Evolutionary conservation across 2,113 vertebrate species (phyloP).

Genomic region (Callorhinus ursinus): DNA sequence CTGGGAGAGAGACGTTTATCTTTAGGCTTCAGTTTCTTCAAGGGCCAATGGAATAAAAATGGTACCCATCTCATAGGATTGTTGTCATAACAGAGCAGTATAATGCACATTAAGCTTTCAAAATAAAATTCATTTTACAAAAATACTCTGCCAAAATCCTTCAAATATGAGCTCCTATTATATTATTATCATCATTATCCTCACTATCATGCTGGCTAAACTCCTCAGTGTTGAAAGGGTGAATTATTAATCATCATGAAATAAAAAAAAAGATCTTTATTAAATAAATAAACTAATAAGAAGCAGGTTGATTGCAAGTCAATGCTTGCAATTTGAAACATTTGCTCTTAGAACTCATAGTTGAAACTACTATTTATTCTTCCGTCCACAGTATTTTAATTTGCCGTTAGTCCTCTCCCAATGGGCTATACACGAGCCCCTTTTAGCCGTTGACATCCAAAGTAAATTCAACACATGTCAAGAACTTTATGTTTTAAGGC

Average conservation of each 20-base stretch:
- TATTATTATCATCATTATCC: background rate
- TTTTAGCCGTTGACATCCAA: background rate
- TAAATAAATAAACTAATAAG: slow-evolving; percentile 7
- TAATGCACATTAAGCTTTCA: background rate
- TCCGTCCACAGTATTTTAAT: background rate
- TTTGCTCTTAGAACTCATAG: background rate
- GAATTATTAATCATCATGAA: slow-evolving; percentile 20
- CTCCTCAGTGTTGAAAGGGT: background rate
- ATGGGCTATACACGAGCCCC: background rate
- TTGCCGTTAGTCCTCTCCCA: background rate
- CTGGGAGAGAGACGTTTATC: background rate
- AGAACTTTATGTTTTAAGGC: background rate
- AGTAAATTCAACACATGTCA: background rate
- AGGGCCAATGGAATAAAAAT: background rate
- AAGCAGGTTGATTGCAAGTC: background rate
- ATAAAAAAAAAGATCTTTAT: background rate
- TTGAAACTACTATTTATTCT: background rate
- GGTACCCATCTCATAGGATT: background rate
- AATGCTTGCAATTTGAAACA: background rate
- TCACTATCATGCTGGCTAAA: background rate
- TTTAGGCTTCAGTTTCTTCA: background rate
- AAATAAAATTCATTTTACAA: background rate
- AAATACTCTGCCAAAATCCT: background rate
- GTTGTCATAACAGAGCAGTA: background rate
- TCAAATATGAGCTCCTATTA: background rate